These are phyloP conservation scores for Hydroisotoma schaefferi DNA, from an alignment of 2,888 invertebrate species.

Conservation along the genomic window DNA sequence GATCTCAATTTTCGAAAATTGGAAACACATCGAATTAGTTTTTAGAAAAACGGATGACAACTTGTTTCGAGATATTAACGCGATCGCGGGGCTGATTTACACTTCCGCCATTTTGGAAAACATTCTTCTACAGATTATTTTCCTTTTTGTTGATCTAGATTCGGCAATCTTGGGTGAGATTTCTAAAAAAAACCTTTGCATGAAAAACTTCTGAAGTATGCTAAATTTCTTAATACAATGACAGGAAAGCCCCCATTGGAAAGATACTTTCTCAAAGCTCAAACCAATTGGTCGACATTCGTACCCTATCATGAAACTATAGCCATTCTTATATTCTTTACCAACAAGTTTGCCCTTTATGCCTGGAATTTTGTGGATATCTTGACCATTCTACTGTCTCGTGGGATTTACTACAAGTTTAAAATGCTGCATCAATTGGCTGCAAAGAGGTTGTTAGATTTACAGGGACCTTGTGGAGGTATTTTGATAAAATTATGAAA, in stretches of 20 bases:
- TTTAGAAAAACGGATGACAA: conserved; percentile 29
- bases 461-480: neutral
- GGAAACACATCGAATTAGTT: conserved; percentile 23
- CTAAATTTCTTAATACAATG: neutral
- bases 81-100: conserved; percentile 23
- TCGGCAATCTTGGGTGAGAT: neutral
- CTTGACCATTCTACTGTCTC: conserved; percentile 27
- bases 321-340: conserved; percentile 10
- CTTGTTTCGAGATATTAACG: conserved; percentile 32
- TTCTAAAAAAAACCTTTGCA: neutral
- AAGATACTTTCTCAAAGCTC: conserved; percentile 22
- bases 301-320: conserved; percentile 14
- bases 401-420: conserved; percentile 38
- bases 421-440: conserved; percentile 23
- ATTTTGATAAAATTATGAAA: too few relatives aligned
- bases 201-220: neutral
- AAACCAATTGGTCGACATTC: conserved; percentile 15
- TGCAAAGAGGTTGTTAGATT: neutral
- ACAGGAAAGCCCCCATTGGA: too few relatives aligned
- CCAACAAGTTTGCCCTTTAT: conserved; percentile 19
- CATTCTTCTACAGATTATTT: conserved; percentile 9
- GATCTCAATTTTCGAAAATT: conserved; percentile 17
- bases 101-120: conserved; percentile 38
- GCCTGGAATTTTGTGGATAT: conserved; percentile 30
- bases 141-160: neutral